These are phyloP conservation scores for Thumatha senex DNA, from an alignment of 2,888 invertebrate species.

Conservation along the genomic window DNA sequence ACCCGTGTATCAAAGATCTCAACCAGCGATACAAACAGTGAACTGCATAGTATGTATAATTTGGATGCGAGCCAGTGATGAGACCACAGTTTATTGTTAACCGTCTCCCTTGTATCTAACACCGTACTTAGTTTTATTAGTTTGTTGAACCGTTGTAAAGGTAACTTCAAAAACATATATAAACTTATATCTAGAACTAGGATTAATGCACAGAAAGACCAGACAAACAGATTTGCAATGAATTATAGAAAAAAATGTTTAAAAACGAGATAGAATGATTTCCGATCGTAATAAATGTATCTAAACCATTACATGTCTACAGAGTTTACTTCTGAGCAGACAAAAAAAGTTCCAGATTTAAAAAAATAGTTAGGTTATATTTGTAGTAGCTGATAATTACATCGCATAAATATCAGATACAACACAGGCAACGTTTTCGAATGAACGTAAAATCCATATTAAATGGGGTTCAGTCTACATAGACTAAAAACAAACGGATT, in stretches of 20 bases:
- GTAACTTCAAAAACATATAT: conserved; percentile 33
- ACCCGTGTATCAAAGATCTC: conserved; percentile 7
- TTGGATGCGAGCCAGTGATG: conserved; percentile 48
- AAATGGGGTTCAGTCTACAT: conserved; percentile 26
- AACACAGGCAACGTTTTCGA: conserved; percentile 23
- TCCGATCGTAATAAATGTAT: conserved; percentile 66
- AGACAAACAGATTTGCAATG: conserved; percentile 2
- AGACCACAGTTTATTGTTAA: conserved; percentile 49
- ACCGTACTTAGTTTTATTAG: conserved; percentile 54
- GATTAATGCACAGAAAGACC: conserved; percentile 8
- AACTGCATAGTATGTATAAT: conserved; percentile 38
- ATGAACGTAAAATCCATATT: conserved; percentile 34
- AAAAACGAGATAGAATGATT: conserved; percentile 59
- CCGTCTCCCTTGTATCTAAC: conserved; percentile 42
- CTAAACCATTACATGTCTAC: conserved; percentile 55
- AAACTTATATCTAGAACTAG: conserved; percentile 8
- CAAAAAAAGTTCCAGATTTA: conserved; percentile 58
- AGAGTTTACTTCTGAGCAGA: conserved; percentile 60
- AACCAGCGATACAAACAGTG: conserved; percentile 12
- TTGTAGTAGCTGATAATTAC: conserved; percentile 43
- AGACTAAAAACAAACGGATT: conserved; percentile 12
- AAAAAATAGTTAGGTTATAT: conserved; percentile 52
- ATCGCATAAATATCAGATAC: conserved; percentile 35
- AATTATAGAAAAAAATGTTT: conserved; percentile 40
- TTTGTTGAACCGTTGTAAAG: conserved; percentile 51